phyloP scores from a whole-genome alignment of 30 jellyfish, hydroid and myxozoan genomes.

The Rhopilema esculentum region DNA sequence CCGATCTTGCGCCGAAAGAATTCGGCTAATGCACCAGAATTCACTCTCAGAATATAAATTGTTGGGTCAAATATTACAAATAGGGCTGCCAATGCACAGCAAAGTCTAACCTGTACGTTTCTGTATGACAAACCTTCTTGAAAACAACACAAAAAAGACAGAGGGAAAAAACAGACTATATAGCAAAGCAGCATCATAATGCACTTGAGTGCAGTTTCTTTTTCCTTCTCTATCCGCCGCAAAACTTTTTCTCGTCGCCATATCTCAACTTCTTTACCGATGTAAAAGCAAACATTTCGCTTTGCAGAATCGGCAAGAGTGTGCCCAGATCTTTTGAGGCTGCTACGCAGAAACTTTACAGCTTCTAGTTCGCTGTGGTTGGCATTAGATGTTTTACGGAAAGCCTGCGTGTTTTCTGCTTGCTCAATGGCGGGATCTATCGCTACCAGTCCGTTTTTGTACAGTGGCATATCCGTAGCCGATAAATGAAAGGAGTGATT shows the following conservation, averaged over 20 bases:
- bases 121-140: conserved; percentile 1
- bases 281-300: conserved; percentile 24
- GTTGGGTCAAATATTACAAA: conserved; percentile 16
- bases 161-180: conserved; percentile 14
- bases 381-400: background rate
- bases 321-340: background rate
- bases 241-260: conserved; percentile 48
- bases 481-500: background rate
- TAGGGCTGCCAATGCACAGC: background rate
- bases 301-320: conserved; percentile 5
- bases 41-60: background rate
- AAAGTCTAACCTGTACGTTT: background rate
- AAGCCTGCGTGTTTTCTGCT: background rate
- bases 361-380: background rate
- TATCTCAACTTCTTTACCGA: conserved; percentile 27
- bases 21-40: background rate
- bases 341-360: conserved; percentile 4
- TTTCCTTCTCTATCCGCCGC: conserved; percentile 42
- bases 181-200: background rate
- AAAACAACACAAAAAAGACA: background rate
- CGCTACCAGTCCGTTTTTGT: background rate
- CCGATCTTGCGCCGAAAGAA: background rate
- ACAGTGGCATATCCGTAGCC: background rate
- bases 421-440: background rate
- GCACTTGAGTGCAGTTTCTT: conserved; percentile 1